Base-by-base conservation (phyloP, 2,797 vertebrate genomes). In the Thaleichthys pacificus region DNA sequence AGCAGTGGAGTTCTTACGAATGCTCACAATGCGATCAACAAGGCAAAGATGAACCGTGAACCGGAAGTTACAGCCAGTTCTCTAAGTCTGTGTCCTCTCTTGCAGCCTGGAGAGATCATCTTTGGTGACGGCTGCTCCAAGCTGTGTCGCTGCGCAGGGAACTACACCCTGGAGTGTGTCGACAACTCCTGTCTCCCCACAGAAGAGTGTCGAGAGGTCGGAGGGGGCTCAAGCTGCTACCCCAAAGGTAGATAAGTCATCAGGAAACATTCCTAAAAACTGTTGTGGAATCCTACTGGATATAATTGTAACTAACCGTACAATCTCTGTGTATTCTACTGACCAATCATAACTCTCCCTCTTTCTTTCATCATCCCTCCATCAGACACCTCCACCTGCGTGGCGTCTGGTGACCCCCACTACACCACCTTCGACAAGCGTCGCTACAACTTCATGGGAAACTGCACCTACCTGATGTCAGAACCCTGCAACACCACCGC, bases 391-490 rank as follows among this genome's bases (percentile, higher is more conserved):
- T 88, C 91, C 57, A 87, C 88, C 0, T 94, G 94, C 74, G 42
- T 91, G 0, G 90, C 84, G 0, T 80, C 85, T 42, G 84, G 90
- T 22, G 93, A 94, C 77, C 94, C 94, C 19, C 94, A 95, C 84
- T 94, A 93, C 83, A 89, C 87, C 57, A 94, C 92, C 12, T 94
- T 94, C 77, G 94, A 94, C 87, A 89, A 85, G 22, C 74, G 9
- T 5, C 73, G 69, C 17, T 93, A 93, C 72, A 75, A 89, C 83
- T 94, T 94, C 78, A 95, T 94, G 94, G 94, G 94, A 19, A 93
- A 92, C 87, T 95, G 94, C 85, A 93, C 84, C 74, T 95, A 95
- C 68, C 73, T 93, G 69, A 89, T 94, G 87, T 88, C 93, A 12
- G 67, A 77, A 54, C 84, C 86, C 2, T 95, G 93, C 80, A 93